Conservation (phyloP, 1,140 invertebrate genomes). For the Limonius californicus region DNA sequence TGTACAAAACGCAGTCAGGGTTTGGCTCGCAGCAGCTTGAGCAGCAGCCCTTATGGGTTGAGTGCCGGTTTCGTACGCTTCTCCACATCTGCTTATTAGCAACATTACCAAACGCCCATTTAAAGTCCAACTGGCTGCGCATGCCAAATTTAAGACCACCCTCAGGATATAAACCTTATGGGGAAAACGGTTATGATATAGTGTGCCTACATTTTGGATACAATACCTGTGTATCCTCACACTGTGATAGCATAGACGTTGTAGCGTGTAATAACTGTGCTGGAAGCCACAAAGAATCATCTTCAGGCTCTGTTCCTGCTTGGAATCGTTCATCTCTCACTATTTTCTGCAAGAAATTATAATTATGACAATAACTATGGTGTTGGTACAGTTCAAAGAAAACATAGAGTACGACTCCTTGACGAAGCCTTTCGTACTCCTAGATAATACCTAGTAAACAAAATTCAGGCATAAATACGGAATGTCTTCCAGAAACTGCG, state of each 20-base stretch:
- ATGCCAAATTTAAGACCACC: conserved; percentile 76
- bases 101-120: conserved; percentile 78
- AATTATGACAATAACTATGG: no score
- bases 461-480: no score
- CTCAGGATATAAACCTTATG: conserved; percentile 56
- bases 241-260: conserved; percentile 67
- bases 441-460: no score
- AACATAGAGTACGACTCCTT: no score
- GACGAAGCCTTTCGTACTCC: no score
- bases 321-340: conserved; percentile 87
- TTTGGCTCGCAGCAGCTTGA: conserved; percentile 77
- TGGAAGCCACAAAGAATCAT: conserved; percentile 86
- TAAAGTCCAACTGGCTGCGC: conserved; percentile 75
- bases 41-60: conserved; percentile 76
- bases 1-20: conserved; percentile 73
- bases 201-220: no score
- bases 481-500: no score
- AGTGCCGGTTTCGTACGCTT: conserved; percentile 69
- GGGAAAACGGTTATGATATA: no score
- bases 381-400: no score
- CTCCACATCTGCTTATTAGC: conserved; percentile 68
- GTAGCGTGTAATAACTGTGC: conserved; percentile 83
- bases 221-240: conserved; percentile 73
- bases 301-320: conserved; percentile 84
- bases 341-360: conserved; percentile 72